These are phyloP conservation scores for Argyra leucocephala DNA, from an alignment of 2,888 invertebrate genomes.

Conservation along the genomic window DNA sequence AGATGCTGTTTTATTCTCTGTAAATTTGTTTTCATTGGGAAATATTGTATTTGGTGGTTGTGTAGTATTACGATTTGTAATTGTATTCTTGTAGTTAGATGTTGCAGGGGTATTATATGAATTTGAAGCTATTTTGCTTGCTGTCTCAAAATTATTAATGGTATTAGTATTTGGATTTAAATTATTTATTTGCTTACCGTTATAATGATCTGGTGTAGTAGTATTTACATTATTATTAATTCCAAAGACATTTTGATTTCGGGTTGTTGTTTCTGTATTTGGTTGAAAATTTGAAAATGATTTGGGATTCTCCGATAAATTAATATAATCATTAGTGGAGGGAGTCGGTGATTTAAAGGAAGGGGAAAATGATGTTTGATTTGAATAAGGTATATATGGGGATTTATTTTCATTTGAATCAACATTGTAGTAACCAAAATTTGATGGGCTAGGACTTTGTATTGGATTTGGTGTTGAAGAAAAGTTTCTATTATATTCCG, in stretches of 20 bases:
- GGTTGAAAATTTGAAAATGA: not conserved
- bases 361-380: not conserved
- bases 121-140: not conserved
- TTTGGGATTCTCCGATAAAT: not conserved
- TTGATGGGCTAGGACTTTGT: not conserved
- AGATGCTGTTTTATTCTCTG: not conserved
- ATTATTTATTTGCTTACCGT: not conserved
- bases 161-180: not conserved
- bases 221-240: not conserved
- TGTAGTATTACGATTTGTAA: not conserved
- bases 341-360: not conserved
- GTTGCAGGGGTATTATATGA: not conserved
- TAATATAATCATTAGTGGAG: not conserved
- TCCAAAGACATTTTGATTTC: not conserved
- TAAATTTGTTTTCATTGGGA: not conserved
- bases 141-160: not conserved
- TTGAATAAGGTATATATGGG: not conserved
- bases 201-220: not conserved
- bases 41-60: not conserved
- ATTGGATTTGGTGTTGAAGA: not conserved
- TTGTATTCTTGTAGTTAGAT: not conserved
- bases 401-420: not conserved
- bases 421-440: not conserved
- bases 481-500: not conserved
- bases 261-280: not conserved